Conservation (phyloP, 2,797 vertebrate species). For the Catostomus latipinnis region DNA sequence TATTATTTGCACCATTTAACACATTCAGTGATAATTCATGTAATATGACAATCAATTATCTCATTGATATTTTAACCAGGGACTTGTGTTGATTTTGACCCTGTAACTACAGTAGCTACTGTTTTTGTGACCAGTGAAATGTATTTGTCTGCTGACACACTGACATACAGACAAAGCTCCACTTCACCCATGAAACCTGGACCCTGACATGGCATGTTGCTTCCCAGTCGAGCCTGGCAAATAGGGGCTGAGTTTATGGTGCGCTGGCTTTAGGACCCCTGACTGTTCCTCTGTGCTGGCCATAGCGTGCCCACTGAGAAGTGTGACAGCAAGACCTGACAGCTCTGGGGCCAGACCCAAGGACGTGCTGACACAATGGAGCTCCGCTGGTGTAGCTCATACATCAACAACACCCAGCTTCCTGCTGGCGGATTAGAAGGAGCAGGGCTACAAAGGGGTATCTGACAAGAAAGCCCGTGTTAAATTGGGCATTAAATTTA, state of each 20-base stretch:
- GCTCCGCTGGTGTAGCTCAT: conserved; percentile 65
- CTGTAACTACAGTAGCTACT: not conserved
- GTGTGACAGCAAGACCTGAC: conserved; percentile 82
- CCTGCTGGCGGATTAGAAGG: conserved; percentile 71
- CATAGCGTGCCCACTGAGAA: conserved; percentile 75
- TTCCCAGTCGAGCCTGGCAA: conserved; percentile 79
- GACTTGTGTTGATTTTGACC: not conserved
- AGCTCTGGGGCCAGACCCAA: conserved; percentile 78
- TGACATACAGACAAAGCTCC: conserved; percentile 68
- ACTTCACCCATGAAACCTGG: conserved; percentile 67
- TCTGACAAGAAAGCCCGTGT: conserved; percentile 76
- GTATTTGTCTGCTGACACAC: conserved; percentile 34
- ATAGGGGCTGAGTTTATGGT: conserved; percentile 64
- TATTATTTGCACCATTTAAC: too few species aligned
- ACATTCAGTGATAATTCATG: too few species aligned
- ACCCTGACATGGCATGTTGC: conserved; percentile 72
- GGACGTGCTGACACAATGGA: conserved; percentile 76
- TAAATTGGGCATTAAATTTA: conserved; percentile 84
- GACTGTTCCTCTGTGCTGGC: conserved; percentile 72
- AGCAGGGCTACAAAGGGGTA: conserved; percentile 69
- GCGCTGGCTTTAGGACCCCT: conserved; percentile 74
- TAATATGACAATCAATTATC: too few species aligned
- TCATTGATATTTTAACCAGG: too few species aligned
- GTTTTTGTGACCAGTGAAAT: too few species aligned
- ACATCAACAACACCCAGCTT: conserved; percentile 68